phyloP scores from a whole-genome alignment of 2,888 invertebrate genomes.

The Hydropsyche betteni region DNA sequence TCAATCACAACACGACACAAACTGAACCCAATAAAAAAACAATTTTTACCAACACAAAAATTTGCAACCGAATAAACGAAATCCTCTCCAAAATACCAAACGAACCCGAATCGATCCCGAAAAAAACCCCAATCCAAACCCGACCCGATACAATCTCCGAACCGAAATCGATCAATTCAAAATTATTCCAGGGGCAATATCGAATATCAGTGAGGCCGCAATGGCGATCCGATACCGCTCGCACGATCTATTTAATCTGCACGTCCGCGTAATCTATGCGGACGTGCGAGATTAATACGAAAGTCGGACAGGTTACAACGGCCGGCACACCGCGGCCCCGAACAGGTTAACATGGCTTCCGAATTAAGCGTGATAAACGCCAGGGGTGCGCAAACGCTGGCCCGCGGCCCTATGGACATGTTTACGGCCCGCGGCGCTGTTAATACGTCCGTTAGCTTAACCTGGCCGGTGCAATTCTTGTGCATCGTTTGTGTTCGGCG shows the following conservation, averaged over 20 bases:
- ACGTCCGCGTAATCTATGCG: slow-evolving; percentile 46
- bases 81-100: too few relatives aligned
- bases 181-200: too few relatives aligned
- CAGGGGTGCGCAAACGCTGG: slow-evolving; percentile 38
- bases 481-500: too few relatives aligned
- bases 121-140: too few relatives aligned
- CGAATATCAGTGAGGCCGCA: too few relatives aligned
- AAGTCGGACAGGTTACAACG: slow-evolving; percentile 46
- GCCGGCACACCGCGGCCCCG: slow-evolving; percentile 5
- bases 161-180: too few relatives aligned
- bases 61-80: too few relatives aligned
- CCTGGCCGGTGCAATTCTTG: neutral
- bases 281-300: slow-evolving; percentile 50
- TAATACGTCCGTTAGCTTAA: slow-evolving; percentile 8
- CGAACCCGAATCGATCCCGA: too few relatives aligned
- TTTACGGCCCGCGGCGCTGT: slow-evolving; percentile 34
- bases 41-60: too few relatives aligned
- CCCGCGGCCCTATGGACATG: slow-evolving; percentile 38
- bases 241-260: slow-evolving; percentile 41
- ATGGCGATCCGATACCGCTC: slow-evolving; percentile 30
- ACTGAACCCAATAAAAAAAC: too few relatives aligned
- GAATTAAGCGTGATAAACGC: slow-evolving; percentile 49
- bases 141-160: too few relatives aligned
- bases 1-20: too few relatives aligned
- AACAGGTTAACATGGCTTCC: slow-evolving; percentile 43